Evolutionary conservation across 2,888 invertebrate species (phyloP), one percentile per base, ranked within the genome.

Genomic region (Myopa testacea): DNA sequence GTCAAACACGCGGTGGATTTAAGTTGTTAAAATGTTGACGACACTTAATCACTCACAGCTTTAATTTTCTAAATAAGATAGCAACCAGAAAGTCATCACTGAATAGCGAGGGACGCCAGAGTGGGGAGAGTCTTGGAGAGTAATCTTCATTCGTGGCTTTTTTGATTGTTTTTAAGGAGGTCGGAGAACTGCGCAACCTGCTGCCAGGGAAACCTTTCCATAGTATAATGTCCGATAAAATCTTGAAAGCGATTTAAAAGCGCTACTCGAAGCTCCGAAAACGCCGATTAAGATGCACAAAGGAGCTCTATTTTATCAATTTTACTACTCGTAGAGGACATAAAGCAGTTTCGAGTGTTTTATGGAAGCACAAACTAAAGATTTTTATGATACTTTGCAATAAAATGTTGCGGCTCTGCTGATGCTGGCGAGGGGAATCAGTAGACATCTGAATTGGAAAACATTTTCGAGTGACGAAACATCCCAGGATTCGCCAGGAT

Each of bases 251-350:
- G n/a, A 55, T 55, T 55, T 10, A 55, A 55, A 55, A 50, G 14
- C 55, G 55, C 55, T 4, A 3, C 55, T 55, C 50, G 16, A 52
- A 34, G 58, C 37, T 38, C 45, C 16, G 62, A 50, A 26, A 62
- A 40, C 19, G 74, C 67, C 55, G 52, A 65, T 75, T 38, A 37
- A 37, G n/a, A 65, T 65, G 75, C 75, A 75, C 16, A 50, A 37
- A 65, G n/a, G 14, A 67, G 67, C 67, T 52, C 34, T 50, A 65
- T 75, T 75, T 75, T 75, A 75, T 75, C 75, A 75, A 67, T 75
- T 75, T 67, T 55, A 75, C 55, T 37, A 55, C 5, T n/a, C 14
- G 45, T 34, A 60, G 38, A 38, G 12, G 40, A 55, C 10, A 62
- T 26, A 50, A 67, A 75, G 60, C 65, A 52, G 37, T 75, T 75